A percentile compares a stretch with the other conserved stretches of the same genome.
Conservation (phyloP, 92 coral and sea anemone species). For the Porites lobata region DNA sequence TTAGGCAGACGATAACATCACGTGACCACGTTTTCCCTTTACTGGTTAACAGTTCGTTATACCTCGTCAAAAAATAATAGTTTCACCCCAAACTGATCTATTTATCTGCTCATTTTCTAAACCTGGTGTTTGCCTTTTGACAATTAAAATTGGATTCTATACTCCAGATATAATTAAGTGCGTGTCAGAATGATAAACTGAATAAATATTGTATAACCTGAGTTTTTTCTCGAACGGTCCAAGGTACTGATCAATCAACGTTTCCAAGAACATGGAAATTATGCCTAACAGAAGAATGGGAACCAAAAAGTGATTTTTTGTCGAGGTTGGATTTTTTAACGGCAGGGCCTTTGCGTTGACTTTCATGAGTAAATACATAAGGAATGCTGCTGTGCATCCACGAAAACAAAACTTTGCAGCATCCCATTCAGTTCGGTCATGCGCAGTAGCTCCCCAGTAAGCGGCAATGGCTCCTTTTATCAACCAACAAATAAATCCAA, state of each 20-base stretch:
- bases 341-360: background rate
- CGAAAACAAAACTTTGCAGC: conserved; percentile 29
- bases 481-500: conserved; percentile 66
- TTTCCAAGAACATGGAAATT: background rate
- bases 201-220: background rate
- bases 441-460: conserved; percentile 36
- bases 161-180: no score
- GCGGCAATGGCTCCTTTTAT: conserved; percentile 51
- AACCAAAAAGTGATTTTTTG: background rate
- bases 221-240: background rate
- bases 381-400: conserved; percentile 46
- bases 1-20: no score
- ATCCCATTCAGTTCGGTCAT: conserved; percentile 27
- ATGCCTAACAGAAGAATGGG: background rate
- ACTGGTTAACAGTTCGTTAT: no score
- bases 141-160: no score
- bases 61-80: no score
- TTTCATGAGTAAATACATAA: background rate
- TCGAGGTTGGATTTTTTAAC: background rate
- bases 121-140: no score
- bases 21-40: no score
- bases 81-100: no score
- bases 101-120: no score
- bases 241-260: background rate
- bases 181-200: no score